A percentile compares a stretch with the other conserved stretches of the same genome.
Conservation (phyloP, 2,113 vertebrate genomes). For the Nycticorax nycticorax region DNA sequence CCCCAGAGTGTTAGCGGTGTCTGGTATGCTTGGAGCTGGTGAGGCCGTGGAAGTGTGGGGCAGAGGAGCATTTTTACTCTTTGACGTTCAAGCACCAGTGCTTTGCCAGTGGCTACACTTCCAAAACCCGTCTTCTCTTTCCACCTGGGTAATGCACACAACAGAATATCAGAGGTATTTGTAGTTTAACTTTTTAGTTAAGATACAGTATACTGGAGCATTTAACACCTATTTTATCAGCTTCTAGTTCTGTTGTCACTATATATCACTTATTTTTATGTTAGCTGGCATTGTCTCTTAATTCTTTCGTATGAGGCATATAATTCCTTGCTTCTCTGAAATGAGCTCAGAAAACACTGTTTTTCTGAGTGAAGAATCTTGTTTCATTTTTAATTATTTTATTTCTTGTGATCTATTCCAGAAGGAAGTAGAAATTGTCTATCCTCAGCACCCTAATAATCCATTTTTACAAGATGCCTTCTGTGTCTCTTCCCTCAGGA, state of each 20-base stretch:
- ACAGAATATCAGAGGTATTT: neutral
- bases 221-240: neutral
- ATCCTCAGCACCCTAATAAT: neutral
- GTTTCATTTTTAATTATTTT: constrained; percentile 1
- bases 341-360: neutral
- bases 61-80: neutral
- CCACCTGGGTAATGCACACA: neutral
- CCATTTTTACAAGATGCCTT: neutral
- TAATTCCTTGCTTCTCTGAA: neutral
- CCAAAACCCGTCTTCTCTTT: neutral
- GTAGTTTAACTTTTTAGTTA: neutral
- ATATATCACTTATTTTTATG: neutral
- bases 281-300: neutral
- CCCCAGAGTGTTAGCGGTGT: neutral
- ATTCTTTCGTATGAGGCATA: neutral
- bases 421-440: neutral
- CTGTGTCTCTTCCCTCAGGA: neutral
- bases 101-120: neutral
- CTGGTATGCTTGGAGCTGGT: neutral
- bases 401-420: neutral
- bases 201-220: neutral
- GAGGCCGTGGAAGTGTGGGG: neutral
- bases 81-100: neutral
- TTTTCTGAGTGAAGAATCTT: neutral
- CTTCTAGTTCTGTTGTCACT: neutral